These are phyloP conservation scores for Chaitophorus viminalis DNA, from an alignment of 2,888 invertebrate genomes.

Conservation along the genomic window DNA sequence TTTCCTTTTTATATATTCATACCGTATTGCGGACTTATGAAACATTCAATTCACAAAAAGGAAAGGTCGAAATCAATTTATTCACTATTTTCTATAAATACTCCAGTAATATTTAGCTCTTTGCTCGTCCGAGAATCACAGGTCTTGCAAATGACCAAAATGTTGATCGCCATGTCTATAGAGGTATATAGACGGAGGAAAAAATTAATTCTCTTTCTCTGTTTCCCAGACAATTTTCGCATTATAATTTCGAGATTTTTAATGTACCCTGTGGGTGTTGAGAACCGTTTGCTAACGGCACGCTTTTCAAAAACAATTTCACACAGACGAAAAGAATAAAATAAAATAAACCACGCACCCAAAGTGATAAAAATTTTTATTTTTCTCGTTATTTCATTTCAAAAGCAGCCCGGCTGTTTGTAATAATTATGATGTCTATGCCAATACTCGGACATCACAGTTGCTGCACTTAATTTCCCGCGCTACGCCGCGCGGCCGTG, in stretches of 20 bases:
- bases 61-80: slow-evolving; percentile 31
- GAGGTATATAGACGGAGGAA: background rate
- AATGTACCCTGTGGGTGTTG: too few relatives aligned
- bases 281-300: too few relatives aligned
- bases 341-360: background rate
- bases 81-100: background rate
- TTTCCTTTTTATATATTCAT: background rate
- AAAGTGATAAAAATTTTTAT: background rate
- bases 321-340: background rate
- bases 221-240: background rate
- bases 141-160: background rate
- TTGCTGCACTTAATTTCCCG: background rate
- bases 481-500: background rate
- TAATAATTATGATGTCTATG: background rate
- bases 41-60: background rate
- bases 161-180: too few relatives aligned
- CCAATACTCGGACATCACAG: background rate
- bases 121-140: background rate
- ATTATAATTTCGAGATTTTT: background rate
- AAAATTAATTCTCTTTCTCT: background rate
- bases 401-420: background rate
- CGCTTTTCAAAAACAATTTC: too few relatives aligned
- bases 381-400: background rate
- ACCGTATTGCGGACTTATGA: background rate
- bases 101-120: background rate